Evolutionary conservation across 2,797 vertebrate species (phyloP).

Genomic region (Rhinophrynus dorsalis): DNA sequence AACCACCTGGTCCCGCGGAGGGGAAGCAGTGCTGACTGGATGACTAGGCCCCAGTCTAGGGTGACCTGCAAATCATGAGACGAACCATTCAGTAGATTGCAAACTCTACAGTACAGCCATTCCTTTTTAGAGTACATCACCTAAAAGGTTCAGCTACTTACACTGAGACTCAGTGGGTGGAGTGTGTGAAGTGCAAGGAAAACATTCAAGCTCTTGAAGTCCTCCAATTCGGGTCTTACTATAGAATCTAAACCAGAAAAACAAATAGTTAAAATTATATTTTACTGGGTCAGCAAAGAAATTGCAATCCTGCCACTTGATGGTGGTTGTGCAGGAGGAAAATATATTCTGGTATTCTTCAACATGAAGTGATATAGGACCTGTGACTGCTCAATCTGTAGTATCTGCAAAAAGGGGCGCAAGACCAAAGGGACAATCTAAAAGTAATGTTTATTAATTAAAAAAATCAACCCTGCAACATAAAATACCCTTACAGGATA

Average conservation of each 20-base stretch:
- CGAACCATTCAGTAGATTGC: neutral
- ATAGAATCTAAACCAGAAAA: constrained; percentile 71
- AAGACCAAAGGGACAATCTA: no score
- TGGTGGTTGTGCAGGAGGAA: no score
- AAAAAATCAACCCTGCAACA: no score
- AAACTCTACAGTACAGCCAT: neutral
- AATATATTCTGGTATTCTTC: no score
- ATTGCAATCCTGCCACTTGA: no score
- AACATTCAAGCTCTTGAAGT: constrained; percentile 74
- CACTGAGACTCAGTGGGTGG: constrained; percentile 69
- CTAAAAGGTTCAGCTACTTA: constrained; percentile 48
- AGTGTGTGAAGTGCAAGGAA: constrained; percentile 72
- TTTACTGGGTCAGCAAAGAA: no score
- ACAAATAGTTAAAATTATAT: no score
- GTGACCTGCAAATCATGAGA: constrained; percentile 56
- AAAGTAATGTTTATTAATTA: no score
- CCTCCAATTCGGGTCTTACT: constrained; percentile 75
- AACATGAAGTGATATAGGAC: no score
- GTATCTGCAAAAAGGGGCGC: no score
- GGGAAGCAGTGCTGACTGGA: constrained; percentile 47
- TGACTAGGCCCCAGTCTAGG: constrained; percentile 59
- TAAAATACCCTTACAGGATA: no score
- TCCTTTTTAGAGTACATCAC: neutral
- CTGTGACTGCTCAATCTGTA: no score
- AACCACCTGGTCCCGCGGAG: constrained; percentile 55